Conservation (phyloP, 2,113 vertebrate genomes). For the Festucalex cinctus region DNA sequence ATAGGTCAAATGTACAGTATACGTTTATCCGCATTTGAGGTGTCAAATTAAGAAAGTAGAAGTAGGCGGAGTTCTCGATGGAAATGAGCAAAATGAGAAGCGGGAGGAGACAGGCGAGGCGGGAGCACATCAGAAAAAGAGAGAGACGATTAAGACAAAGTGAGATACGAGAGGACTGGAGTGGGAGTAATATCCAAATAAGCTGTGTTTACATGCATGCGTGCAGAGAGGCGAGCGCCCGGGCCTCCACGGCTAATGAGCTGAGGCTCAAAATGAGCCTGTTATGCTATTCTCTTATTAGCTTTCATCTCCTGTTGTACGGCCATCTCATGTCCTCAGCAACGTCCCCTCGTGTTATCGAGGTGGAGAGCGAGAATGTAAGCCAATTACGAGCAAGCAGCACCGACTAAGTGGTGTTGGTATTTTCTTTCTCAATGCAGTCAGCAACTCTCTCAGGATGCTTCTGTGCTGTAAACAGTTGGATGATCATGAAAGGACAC, state of each 20-base stretch:
- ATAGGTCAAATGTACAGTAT: no score
- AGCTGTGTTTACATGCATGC: neutral
- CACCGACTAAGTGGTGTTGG: constrained; percentile 48
- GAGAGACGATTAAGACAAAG: neutral
- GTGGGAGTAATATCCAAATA: constrained; percentile 2
- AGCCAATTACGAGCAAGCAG: constrained; percentile 46
- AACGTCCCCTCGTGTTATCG: constrained; percentile 17
- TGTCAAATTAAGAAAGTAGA: no score
- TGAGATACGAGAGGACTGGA: neutral
- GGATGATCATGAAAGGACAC: neutral
- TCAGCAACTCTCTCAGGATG: constrained; percentile 36
- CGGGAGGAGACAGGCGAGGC: neutral
- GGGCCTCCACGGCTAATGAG: constrained; percentile 18
- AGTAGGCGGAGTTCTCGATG: neutral
- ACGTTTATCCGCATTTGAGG: no score
- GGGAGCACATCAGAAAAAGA: neutral
- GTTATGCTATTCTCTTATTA: constrained; percentile 26
- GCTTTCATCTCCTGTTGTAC: constrained; percentile 37
- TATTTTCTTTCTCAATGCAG: constrained; percentile 59
- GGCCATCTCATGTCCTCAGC: constrained; percentile 17
- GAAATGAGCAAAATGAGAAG: neutral
- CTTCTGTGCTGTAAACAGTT: constrained; percentile 31
- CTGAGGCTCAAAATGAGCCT: constrained; percentile 15
- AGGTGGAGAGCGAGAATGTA: constrained; percentile 19
- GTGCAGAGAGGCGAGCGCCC: neutral